phyloP scores from a whole-genome alignment of 2,888 invertebrate genomes.

The Eilema caniola region DNA sequence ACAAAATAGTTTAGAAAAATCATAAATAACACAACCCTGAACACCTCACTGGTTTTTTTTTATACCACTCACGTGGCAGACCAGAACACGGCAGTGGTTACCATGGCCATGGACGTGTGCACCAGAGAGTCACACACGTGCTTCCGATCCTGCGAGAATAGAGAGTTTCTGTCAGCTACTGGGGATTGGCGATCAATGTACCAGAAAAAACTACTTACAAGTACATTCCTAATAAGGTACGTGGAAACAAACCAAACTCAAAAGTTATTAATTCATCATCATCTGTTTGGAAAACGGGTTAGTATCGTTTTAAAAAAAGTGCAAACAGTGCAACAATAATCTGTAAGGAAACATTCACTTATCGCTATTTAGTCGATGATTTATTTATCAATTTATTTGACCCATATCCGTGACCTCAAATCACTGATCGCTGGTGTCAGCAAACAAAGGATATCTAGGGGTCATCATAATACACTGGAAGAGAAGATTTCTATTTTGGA shows the following conservation, averaged over 20 bases:
- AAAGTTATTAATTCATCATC: background rate
- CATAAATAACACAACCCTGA: too few relatives aligned
- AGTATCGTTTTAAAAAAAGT: background rate
- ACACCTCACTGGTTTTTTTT: too few relatives aligned
- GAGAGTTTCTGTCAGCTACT: too few relatives aligned
- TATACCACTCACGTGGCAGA: too few relatives aligned
- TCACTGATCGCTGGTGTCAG: conserved; percentile 27
- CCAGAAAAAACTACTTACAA: too few relatives aligned
- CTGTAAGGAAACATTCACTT: conserved; percentile 22
- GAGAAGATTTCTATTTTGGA: background rate
- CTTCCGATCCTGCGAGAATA: too few relatives aligned
- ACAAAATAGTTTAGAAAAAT: too few relatives aligned
- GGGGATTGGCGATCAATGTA: too few relatives aligned
- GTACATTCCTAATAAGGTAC: too few relatives aligned
- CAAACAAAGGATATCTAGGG: conserved; percentile 39
- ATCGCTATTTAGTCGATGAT: conserved; percentile 24
- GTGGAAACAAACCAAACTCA: background rate
- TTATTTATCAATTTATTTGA: conserved; percentile 40
- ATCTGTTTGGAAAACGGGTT: background rate
- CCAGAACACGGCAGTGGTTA: too few relatives aligned
- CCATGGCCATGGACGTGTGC: too few relatives aligned
- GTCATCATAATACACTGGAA: conserved; percentile 12
- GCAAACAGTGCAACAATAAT: conserved; percentile 6
- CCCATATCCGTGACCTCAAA: conserved; percentile 39
- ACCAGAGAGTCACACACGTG: too few relatives aligned